A percentile compares a stretch with the other conserved stretches of the same genome.
Conservation (phyloP, 2,113 vertebrate species). For the Trichomycterus rosablanca region DNA sequence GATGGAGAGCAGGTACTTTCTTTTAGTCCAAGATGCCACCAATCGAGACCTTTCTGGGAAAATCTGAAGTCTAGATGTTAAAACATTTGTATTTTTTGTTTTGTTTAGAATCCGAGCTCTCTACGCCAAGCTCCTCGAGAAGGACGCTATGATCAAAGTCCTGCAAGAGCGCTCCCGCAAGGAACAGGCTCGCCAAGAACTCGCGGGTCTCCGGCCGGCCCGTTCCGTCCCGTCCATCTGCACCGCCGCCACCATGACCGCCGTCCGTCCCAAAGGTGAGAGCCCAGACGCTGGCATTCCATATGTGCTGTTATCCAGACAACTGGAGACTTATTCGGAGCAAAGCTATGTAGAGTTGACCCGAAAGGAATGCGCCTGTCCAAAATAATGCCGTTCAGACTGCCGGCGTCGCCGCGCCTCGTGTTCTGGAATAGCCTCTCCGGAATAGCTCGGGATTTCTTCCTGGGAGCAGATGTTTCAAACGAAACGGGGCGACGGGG, state of each 20-base stretch:
- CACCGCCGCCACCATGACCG: constrained; percentile 47
- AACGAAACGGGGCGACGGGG: not conserved
- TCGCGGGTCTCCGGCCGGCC: constrained; percentile 75
- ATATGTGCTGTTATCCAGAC: constrained; percentile 42
- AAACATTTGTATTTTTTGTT: not conserved
- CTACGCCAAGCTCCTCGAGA: constrained; percentile 90
- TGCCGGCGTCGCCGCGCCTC: constrained; percentile 41
- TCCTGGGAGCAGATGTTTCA: constrained; percentile 45
- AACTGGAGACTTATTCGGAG: constrained; percentile 49
- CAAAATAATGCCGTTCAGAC: constrained; percentile 47
- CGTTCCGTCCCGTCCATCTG: constrained; percentile 85
- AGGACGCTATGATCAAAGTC: constrained; percentile 92
- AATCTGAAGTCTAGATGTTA: too few species aligned
- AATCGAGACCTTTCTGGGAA: too few species aligned
- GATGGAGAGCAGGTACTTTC: constrained; percentile 92
- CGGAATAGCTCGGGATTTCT: constrained; percentile 52
- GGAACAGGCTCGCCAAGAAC: constrained; percentile 75
- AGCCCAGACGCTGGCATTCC: not conserved
- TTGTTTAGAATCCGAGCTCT: constrained; percentile 80
- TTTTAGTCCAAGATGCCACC: not conserved
- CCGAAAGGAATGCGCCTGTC: constrained; percentile 58
- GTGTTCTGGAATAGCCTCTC: constrained; percentile 64
- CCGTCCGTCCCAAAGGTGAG: constrained; percentile 58
- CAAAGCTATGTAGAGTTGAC: constrained; percentile 39
- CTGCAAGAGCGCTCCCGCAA: constrained; percentile 84